Conservation (phyloP, 1,140 invertebrate genomes). For the Leptestheria dahalacensis region DNA sequence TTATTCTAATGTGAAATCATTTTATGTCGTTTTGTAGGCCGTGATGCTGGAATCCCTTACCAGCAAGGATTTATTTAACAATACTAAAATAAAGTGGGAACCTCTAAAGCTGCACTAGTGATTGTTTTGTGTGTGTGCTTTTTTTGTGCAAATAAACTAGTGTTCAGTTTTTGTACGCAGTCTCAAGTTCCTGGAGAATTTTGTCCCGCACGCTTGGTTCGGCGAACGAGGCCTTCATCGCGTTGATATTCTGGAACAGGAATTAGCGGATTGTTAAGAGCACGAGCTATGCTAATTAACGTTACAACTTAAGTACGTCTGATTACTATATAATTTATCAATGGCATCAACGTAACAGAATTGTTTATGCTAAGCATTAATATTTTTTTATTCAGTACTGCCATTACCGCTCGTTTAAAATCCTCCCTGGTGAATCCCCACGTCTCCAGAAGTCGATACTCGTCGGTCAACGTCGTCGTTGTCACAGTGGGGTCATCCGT, state of each 20-base stretch:
- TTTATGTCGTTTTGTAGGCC: no score
- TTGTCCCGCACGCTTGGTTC: constrained; percentile 32
- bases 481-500: constrained; percentile 43
- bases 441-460: constrained; percentile 31
- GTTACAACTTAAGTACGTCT: no score
- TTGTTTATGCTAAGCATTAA: no score
- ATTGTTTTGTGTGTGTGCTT: no score
- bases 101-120: not conserved
- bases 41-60: no score
- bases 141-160: no score
- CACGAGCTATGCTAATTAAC: no score
- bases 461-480: constrained; percentile 31
- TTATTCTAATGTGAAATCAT: no score
- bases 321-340: constrained; percentile 9
- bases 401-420: constrained; percentile 35
- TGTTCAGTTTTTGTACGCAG: constrained; percentile 23
- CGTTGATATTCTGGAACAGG: constrained; percentile 34
- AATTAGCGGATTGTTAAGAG: no score
- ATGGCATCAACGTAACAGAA: not conserved
- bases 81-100: not conserved
- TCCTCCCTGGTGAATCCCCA: constrained; percentile 36
- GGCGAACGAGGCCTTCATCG: constrained; percentile 32
- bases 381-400: no score
- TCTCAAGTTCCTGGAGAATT: constrained; percentile 26
- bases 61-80: not conserved